phyloP scores from a whole-genome alignment of 2,888 invertebrate genomes.

The Nephrotoma appendiculata region DNA sequence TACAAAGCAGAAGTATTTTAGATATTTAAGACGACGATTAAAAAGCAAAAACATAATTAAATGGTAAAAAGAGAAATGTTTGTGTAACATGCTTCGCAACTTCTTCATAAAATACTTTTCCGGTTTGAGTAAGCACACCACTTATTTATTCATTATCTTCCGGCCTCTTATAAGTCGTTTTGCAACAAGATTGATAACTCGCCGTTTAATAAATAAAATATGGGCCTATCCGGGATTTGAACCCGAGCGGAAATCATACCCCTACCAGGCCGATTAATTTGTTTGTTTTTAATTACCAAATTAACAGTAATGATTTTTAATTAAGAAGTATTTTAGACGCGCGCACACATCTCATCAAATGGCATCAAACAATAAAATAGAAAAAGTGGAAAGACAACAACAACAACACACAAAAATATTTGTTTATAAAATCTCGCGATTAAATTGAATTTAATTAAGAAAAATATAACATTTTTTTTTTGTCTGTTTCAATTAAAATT shows the following conservation, averaged over 20 bases:
- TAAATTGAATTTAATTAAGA: neutral
- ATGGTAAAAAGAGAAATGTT: neutral
- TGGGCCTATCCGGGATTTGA: neutral
- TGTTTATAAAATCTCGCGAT: neutral
- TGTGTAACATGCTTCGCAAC: neutral
- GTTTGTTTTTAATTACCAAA: neutral
- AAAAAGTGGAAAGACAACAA: neutral
- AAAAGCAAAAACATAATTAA: neutral
- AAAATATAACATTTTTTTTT: neutral
- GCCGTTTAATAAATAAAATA: neutral
- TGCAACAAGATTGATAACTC: neutral
- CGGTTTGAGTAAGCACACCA: neutral
- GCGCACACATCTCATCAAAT: neutral
- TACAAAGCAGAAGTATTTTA: neutral
- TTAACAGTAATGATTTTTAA: neutral
- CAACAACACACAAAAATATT: neutral
- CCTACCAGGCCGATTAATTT: neutral
- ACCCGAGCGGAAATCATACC: slow-evolving; percentile 4
- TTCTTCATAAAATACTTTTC: neutral
- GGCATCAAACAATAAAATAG: neutral
- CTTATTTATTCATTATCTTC: neutral
- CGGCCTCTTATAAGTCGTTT: neutral
- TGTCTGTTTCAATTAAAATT: neutral
- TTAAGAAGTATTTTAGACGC: neutral
- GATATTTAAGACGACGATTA: neutral